Evolutionary conservation across 2,888 invertebrate species (phyloP), one percentile per base, ranked within the genome.

Genomic region (Sepioteuthis lessoniana): DNA sequence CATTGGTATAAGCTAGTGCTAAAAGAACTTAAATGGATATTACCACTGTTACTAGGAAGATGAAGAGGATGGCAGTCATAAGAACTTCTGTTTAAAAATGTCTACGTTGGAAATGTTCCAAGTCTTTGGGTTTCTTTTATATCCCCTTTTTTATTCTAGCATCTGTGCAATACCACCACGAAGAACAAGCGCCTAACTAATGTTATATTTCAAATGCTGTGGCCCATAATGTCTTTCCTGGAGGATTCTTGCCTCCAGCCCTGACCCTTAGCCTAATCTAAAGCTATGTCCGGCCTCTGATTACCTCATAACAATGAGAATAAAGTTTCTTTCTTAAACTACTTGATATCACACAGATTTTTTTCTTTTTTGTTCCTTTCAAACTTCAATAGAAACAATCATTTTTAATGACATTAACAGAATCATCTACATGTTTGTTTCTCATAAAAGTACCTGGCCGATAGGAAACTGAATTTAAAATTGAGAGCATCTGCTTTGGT

Each of bases 161-260:
- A 76, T 76, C 76, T 76, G 76, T 76, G n/a, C 4, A 76, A 76
- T 76, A 35, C 76, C 76, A 76, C 76, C 76, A 76, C n/a, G 76
- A 76, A 76, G 76, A 76, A 76, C 76, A 76, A 76, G 76, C 76
- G 19, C n/a, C 76, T 31, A 60, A 60, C 60, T n/a, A 76, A 76
- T 35, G n/a, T 76, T 76, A n/a, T 76, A 8, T 35, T 35, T 76
- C 76, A 76, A 76, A 76, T 76, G n/a, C 76, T 76, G 76, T 76
- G 76, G 76, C 76, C 76, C 76, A 76, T 76, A 76, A 76, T 76
- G 76, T 76, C 76, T 76, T 76, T n/a, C 76, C 76, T 76, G 76
- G 76, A 35, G 76, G 76, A 76, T 76, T 35, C 76, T 76, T 76
- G 76, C 76, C 35, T 5, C 76, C 76, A 76, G 76, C n/a, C 76